phyloP scores from a whole-genome alignment of 1,140 invertebrate species.

The Whitmania pigra region DNA sequence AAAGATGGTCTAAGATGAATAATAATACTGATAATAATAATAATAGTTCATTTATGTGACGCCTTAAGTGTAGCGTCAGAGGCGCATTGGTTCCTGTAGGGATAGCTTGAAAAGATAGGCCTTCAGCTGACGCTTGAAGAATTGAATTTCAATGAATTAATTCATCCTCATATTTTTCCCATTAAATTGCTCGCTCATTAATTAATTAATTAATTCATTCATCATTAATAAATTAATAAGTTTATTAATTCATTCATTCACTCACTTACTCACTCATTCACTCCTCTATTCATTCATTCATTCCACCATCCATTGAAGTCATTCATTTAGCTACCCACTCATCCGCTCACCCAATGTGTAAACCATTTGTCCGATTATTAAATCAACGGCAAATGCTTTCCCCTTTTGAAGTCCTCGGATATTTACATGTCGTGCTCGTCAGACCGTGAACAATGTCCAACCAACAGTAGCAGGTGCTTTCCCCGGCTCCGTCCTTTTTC shows the following conservation, averaged over 20 bases:
- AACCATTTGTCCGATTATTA: neutral
- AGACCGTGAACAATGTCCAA: conserved; percentile 2
- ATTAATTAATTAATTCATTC: too few species aligned
- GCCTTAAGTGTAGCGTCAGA: too few species aligned
- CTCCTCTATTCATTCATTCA: neutral
- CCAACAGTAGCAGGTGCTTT: conserved; percentile 1
- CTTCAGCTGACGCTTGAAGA: too few species aligned
- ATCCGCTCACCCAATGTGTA: neutral
- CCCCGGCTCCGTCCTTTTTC: neutral
- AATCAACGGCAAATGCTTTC: neutral
- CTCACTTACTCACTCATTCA: neutral
- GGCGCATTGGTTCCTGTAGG: too few species aligned
- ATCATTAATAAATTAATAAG: too few species aligned
- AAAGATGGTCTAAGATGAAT: too few species aligned
- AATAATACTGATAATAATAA: too few species aligned
- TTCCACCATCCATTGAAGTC: neutral
- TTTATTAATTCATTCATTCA: conserved; percentile 11
- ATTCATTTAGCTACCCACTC: neutral
- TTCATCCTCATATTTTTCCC: too few species aligned
- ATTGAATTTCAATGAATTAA: too few species aligned
- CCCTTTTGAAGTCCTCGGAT: neutral
- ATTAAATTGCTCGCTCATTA: too few species aligned
- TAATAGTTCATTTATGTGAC: too few species aligned
- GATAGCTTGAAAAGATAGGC: too few species aligned
- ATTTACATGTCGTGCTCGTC: neutral